Conservation (phyloP, 2,888 invertebrate species). For the Melanostoma scalare region DNA sequence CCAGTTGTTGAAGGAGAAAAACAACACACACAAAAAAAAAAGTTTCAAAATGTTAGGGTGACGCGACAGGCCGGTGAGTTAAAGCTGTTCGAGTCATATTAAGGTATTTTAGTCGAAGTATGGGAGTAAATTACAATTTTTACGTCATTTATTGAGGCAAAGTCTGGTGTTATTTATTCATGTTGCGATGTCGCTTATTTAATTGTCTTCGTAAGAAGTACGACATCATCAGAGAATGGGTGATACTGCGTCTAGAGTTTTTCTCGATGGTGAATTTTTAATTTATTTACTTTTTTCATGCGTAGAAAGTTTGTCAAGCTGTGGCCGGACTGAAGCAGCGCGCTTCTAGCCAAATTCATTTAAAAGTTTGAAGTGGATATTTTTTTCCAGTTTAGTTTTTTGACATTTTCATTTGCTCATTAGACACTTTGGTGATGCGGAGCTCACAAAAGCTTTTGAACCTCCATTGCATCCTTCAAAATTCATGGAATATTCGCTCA, state of each 20-base stretch:
- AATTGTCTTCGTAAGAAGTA: constrained; percentile 18
- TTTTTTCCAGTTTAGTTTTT: too few species aligned
- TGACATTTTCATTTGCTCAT: too few species aligned
- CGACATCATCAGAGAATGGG: neutral
- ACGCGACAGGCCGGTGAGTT: constrained; percentile 17
- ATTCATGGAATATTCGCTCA: too few species aligned
- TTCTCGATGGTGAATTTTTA: neutral
- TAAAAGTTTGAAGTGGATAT: too few species aligned
- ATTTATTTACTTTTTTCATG: too few species aligned
- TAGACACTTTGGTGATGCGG: too few species aligned
- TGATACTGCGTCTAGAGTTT: neutral
- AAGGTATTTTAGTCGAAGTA: constrained; percentile 1
- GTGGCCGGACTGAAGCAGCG: too few species aligned
- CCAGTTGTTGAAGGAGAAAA: neutral
- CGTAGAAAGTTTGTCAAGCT: too few species aligned
- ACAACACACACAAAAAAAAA: neutral
- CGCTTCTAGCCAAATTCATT: too few species aligned
- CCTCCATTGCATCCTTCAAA: too few species aligned
- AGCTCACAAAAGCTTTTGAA: too few species aligned
- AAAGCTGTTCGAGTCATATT: constrained; percentile 3
- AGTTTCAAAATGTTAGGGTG: constrained; percentile 11
- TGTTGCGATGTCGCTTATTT: constrained; percentile 28
- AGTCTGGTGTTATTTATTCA: constrained; percentile 44
- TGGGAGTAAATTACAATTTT: constrained; percentile 48
- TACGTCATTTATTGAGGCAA: constrained; percentile 48